A percentile compares a stretch with the other conserved stretches of the same genome.
These are phyloP conservation scores for Balearica regulorum DNA, from an alignment of 2,797 vertebrate species.

Conservation along the genomic window DNA sequence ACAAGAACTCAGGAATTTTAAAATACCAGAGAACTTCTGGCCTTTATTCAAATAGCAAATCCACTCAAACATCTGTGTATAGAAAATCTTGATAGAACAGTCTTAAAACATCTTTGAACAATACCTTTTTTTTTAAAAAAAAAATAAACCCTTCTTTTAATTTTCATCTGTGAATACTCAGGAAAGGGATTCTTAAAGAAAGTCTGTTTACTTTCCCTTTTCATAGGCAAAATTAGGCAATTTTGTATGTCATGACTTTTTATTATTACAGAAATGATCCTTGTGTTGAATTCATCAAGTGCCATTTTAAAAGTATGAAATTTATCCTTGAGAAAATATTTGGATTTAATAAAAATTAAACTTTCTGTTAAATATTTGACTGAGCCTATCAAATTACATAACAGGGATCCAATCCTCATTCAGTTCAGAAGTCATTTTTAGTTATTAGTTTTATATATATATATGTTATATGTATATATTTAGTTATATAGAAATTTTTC, in stretches of 20 bases:
- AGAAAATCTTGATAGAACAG: neutral
- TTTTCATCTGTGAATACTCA: neutral
- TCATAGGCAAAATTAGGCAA: neutral
- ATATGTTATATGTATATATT: too few relatives aligned
- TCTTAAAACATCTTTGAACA: neutral
- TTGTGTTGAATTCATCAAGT: neutral
- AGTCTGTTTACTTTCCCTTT: neutral
- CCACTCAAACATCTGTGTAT: neutral
- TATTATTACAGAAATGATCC: neutral
- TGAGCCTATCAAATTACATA: neutral
- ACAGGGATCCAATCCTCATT: neutral
- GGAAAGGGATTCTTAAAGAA: neutral
- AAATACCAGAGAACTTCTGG: neutral
- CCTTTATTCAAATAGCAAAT: conserved; percentile 8
- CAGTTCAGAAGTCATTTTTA: neutral
- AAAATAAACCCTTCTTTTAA: neutral
- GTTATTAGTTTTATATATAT: too few relatives aligned
- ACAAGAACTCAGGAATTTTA: neutral
- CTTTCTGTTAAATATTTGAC: neutral
- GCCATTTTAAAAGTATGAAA: neutral
- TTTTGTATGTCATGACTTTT: neutral
- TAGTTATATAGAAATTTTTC: too few relatives aligned
- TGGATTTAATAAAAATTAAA: neutral
- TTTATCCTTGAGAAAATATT: neutral
- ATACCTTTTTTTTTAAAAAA: too few relatives aligned